Evolutionary conservation across 2,888 invertebrate genomes (phyloP), one percentile per base, ranked within the genome.

Genomic region (Craniophora ligustri): DNA sequence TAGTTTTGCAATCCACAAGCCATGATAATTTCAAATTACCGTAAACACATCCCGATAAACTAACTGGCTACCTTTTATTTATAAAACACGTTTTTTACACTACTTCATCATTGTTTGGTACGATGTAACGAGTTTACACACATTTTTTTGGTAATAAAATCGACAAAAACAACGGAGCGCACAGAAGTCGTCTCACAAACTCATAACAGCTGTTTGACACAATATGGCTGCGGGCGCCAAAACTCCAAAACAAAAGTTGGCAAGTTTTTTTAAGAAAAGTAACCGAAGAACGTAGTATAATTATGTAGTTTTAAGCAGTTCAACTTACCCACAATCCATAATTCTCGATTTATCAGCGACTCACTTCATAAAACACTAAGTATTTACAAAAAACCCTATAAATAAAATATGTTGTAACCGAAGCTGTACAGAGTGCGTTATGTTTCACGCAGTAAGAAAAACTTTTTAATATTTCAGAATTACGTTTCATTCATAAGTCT

Each of bases 211-310:
- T 93, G 92, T 93, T 93, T 82, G 68, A 77, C 81, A 84, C 83
- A 92, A 92, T 78, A 92, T 92, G 91, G 91, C 91, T 80, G 86
- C 86, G 82, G 87, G 90, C 92, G 92, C 89, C 88, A 91, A 91
- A 91, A 87, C 92, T 91, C 89, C 88, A 91, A 91, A 91, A 87
- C 84, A 82, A 84, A 88, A 87, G 72, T 81, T 76, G 48, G 7
- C 35, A 30, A 49, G 21, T 39, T 39, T 66, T n/a, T 36, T 10
- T 26, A 40, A 38, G 32, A 38, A 45, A 58, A 44, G 8, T 44
- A 47, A 44, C 45, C 38, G 40, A 50, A 42, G 38, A 6, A 42
- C 10, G 19, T 14, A 46, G 34, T 14, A 6, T 38, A 34, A 21
- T 39, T 7, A 1, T 16, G 13, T 21, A 15, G 15, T 5, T 40